Evolutionary conservation across 2,113 vertebrate genomes (phyloP), one percentile per base, ranked within the genome.

Genomic region (Brachyhypopomus gauderio): DNA sequence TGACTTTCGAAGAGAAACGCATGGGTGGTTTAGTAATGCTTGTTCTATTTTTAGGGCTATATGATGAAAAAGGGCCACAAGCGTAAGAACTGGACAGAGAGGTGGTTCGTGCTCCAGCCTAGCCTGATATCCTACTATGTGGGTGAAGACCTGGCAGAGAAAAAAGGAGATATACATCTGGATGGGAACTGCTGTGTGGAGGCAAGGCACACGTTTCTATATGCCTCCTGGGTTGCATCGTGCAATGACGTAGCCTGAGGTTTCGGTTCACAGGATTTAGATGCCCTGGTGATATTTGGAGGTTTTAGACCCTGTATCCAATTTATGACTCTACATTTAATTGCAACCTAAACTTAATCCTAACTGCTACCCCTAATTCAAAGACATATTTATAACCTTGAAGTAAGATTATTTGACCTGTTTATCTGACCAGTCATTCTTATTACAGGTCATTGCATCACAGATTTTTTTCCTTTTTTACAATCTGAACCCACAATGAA

Each of bases 81-180:
- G 90, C 93, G 97, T 92, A 99, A 99, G 94, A 99, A 99, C 67
- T 99, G 98, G 97, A 99, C 94, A 0, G 98, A 99, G 87, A 95
- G 97, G 58, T 99, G 98, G 98, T 99, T 99, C 92, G 89, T 97
- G 62, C 92, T 99, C 67, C 96, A 95, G 80, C 96, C 95, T 41
- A 94, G 86, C 88, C 84, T 89, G 70, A 96, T 99, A 80, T 96
- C 95, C n/a, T 99, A 99, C 83, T 99, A 97, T 14, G 92, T 95
- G 11, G 91, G 96, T 19, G 98, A 99, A 89, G 97, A 99, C 90
- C 89, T 96, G 86, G 92, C 93, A 5, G 97, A 99, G 80, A 97
- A 98, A 91, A 98, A 98, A 84, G 98, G 97, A 85, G 95, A 97
- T 69, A 95, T 99, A 83, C 0, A 93, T 16, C 80, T 99, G 91